phyloP scores from a whole-genome alignment of 2,888 invertebrate genomes.

The Tachina lurida region DNA sequence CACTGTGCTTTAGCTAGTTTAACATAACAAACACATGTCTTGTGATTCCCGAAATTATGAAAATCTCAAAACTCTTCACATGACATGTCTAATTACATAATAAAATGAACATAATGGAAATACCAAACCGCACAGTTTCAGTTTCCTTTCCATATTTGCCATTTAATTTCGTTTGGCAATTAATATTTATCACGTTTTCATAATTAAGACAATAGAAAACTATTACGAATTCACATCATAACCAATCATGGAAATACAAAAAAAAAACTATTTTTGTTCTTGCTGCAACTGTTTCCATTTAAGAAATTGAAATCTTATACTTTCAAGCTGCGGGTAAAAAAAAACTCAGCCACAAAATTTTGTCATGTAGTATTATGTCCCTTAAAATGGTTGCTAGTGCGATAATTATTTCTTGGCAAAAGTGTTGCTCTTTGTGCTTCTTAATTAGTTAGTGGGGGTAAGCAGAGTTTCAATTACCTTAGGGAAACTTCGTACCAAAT shows the following conservation, averaged over 20 bases:
- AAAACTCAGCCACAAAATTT: constrained; percentile 43
- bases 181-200: constrained; percentile 33
- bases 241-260: constrained; percentile 6
- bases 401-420: constrained; percentile 13
- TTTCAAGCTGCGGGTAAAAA: constrained; percentile 59
- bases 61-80: too few species aligned
- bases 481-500: constrained; percentile 61
- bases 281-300: constrained; percentile 29
- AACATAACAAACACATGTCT: too few species aligned
- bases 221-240: constrained; percentile 14
- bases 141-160: background rate
- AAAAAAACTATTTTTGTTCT: background rate
- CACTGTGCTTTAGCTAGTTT: too few species aligned
- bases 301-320: constrained; percentile 56
- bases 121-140: background rate
- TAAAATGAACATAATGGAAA: background rate
- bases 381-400: background rate
- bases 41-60: too few species aligned
- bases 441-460: constrained; percentile 51
- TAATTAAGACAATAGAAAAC: constrained; percentile 13
- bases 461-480: constrained; percentile 69
- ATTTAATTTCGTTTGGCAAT: constrained; percentile 16
- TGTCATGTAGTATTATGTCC: background rate
- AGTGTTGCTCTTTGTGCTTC: constrained; percentile 24
- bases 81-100: background rate